Conservation (phyloP, 2,797 vertebrate genomes). For the Catamblyrhynchus diadema region DNA sequence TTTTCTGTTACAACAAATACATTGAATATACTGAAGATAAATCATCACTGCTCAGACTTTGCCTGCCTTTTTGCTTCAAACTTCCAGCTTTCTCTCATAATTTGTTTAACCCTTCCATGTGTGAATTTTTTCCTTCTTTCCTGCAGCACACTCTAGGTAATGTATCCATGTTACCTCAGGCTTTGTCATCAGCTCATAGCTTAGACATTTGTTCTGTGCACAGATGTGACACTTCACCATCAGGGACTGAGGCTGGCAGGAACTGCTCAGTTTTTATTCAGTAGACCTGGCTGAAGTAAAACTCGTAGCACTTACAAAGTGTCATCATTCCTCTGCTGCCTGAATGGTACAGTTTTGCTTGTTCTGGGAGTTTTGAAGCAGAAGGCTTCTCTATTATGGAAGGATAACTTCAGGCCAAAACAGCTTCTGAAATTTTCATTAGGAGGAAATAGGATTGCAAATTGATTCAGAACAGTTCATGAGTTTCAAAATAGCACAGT, state of each 20-base stretch:
- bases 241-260: neutral
- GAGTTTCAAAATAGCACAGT: neutral
- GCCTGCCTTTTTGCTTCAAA: neutral
- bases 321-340: neutral
- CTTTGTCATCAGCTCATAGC: neutral
- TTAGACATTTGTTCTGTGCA: neutral
- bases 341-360: neutral
- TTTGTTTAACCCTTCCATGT: neutral
- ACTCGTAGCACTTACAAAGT: neutral
- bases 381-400: neutral
- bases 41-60: neutral
- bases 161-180: neutral
- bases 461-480: neutral
- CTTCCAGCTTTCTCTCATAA: neutral
- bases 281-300: neutral
- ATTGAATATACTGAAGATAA: neutral
- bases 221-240: neutral
- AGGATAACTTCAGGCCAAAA: neutral
- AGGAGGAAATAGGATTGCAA: neutral
- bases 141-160: neutral
- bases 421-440: constrained; percentile 1
- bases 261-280: neutral
- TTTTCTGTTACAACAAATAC: neutral
- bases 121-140: neutral
- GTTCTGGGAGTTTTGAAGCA: neutral